phyloP scores from a whole-genome alignment of 2,113 vertebrate genomes.

The Erythrocercus mccallii region DNA sequence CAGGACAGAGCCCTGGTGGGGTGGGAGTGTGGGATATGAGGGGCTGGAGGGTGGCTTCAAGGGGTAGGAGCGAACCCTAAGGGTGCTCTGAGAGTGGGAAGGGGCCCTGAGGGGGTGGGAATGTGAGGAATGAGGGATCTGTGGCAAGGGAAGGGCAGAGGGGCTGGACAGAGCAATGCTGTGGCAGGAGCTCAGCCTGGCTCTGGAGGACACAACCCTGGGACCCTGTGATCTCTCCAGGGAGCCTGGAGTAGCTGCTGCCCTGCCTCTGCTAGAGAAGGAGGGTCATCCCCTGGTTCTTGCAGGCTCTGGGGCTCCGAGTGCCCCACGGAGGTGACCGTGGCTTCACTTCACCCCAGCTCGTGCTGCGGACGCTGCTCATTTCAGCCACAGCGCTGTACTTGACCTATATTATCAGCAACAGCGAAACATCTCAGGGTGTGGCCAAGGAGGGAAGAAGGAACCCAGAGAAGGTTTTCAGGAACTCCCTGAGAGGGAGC shows the following conservation, averaged over 20 bases:
- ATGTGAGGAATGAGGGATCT: fast-evolving
- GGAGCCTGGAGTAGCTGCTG: neutral
- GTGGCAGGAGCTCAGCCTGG: neutral
- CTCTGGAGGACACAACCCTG: neutral
- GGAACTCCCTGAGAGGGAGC: neutral
- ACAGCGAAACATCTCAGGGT: fast-evolving
- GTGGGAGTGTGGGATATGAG: neutral
- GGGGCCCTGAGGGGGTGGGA: neutral
- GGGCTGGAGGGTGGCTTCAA: neutral
- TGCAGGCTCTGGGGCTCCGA: neutral
- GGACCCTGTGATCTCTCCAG: neutral
- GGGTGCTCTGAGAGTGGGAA: too few species aligned
- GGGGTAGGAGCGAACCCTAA: too few species aligned
- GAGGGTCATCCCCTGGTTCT: neutral
- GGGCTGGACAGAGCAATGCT: neutral
- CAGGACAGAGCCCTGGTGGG: neutral
- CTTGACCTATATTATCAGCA: neutral
- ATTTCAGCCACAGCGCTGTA: fast-evolving
- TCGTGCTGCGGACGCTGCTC: neutral
- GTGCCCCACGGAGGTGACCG: fast-evolving
- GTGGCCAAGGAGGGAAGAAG: neutral
- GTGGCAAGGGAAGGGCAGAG: neutral
- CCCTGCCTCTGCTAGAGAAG: fast-evolving
- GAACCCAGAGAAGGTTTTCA: neutral
- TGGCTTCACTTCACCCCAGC: neutral